Conservation (phyloP, 2,113 vertebrate genomes). For the Eublepharis macularius region DNA sequence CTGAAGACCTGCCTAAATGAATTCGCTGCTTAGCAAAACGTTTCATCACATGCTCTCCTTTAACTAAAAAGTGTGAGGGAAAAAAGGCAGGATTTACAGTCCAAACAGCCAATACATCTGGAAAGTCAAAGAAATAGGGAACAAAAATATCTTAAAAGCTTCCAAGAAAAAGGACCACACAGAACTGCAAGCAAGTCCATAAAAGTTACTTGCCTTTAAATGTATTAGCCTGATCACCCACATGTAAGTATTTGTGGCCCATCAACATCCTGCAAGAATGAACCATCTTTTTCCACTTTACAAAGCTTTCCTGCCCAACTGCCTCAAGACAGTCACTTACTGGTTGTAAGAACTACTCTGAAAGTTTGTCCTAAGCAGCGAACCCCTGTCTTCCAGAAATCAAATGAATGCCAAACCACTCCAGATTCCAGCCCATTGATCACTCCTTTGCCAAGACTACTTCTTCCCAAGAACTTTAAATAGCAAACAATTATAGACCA, state of each 20-base stretch:
- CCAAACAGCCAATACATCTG: not conserved
- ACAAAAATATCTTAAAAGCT: not conserved
- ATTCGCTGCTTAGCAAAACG: not conserved
- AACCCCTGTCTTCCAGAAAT: not conserved
- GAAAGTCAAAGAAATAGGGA: not conserved
- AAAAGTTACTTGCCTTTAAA: not conserved
- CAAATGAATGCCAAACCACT: not conserved
- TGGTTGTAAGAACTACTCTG: rapidly evolving
- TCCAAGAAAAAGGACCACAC: not conserved
- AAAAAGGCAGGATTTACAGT: not conserved
- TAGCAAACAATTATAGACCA: not conserved
- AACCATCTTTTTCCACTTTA: not conserved
- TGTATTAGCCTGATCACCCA: not conserved
- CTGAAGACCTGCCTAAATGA: not conserved
- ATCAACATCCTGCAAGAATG: not conserved
- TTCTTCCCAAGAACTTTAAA: not conserved
- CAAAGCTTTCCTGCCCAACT: not conserved
- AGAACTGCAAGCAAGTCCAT: not conserved
- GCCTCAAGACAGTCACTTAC: not conserved
- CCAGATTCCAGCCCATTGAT: not conserved
- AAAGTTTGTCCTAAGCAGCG: not conserved
- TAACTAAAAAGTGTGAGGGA: not conserved
- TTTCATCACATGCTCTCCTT: not conserved
- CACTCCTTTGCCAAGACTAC: not conserved
- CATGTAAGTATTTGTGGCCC: not conserved